These are phyloP conservation scores for Arctopsyche grandis DNA, from an alignment of 1,140 invertebrate genomes.

Conservation along the genomic window DNA sequence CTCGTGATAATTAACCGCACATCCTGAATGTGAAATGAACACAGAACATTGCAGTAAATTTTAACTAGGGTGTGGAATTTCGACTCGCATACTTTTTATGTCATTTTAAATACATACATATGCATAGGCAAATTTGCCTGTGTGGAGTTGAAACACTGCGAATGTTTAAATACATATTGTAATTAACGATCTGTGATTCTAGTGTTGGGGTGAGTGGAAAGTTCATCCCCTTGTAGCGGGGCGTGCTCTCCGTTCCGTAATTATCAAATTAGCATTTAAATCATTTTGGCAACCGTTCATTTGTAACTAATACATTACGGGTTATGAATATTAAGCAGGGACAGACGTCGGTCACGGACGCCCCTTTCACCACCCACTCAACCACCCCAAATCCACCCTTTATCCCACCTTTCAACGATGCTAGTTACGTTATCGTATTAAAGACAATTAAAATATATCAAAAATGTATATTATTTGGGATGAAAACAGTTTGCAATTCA, in stretches of 20 bases:
- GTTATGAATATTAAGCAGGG: slow-evolving; percentile 61
- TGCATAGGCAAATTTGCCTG: not conserved
- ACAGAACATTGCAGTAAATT: not conserved
- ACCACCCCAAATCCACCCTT: not conserved
- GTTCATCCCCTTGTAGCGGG: not conserved
- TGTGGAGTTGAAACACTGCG: not conserved
- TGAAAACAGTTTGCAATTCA: too few species aligned
- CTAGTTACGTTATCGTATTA: too few species aligned
- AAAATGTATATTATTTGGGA: too few species aligned
- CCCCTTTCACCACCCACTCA: not conserved
- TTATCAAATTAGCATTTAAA: slow-evolving; percentile 70
- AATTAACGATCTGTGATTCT: too few species aligned
- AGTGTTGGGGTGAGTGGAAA: not conserved
- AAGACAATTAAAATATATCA: too few species aligned
- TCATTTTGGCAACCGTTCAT: slow-evolving; percentile 68
- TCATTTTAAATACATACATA: not conserved
- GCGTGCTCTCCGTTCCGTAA: slow-evolving; percentile 57
- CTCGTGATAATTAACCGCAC: slow-evolving; percentile 22
- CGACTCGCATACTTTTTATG: too few species aligned
- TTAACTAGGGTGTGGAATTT: not conserved
- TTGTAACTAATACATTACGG: slow-evolving; percentile 67
- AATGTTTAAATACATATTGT: not conserved
- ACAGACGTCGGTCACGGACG: slow-evolving; percentile 19
- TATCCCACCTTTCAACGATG: too few species aligned
- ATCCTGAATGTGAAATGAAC: slow-evolving; percentile 3